Evolutionary conservation across 1,140 invertebrate genomes (phyloP), one percentile per base, ranked within the genome.

Genomic region (Zaprionus gabonicus): DNA sequence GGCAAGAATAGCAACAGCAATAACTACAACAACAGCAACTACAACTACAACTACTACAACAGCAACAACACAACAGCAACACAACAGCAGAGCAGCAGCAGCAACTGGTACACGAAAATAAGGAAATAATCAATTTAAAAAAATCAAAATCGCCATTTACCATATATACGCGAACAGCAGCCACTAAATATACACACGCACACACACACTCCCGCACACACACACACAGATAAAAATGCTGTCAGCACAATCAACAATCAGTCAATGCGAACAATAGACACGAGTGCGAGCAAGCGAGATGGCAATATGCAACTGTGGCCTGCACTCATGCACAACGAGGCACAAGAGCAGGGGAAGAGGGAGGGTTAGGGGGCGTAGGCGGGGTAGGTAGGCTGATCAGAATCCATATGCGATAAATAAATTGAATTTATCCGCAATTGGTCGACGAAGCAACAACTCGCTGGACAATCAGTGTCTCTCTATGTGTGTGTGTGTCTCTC

Each of bases 341-440:
- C 12, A 38, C 17, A 41, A 27, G 55, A 2, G 23, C 10, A 17
- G 13, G 12, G 23, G 55, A 27, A 34, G 20, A 10, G 3, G 13
- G 13, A 12, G 17, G 17, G 5, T 1, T 23, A 23, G 23, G 17
- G 7, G 44, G 7, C 17, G 9, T 2, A 4, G 20, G 12, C 20
- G 20, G 46, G 7, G 31, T 34, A 34, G 31, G 0, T 34, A 25
- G 53, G 71, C 73, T 72, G 85, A 88, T 82, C 80, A 81, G 77
- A 91, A 88, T 91, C 90, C 81, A 88, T 91, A 91, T 91, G 88
- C 81, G 79, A 88, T 91, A 90, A 91, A 91, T 91, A 85, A 91
- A 91, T 91, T 91, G 90, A 91, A 91, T 91, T 91, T 91, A 91
- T 91, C 90, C 90, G 90, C 90, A 91, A 91, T 91, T 91, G 90